A percentile compares a stretch with the other conserved stretches of the same genome.
Conservation (phyloP, 1,140 invertebrate genomes). For the Panulirus ornatus region DNA sequence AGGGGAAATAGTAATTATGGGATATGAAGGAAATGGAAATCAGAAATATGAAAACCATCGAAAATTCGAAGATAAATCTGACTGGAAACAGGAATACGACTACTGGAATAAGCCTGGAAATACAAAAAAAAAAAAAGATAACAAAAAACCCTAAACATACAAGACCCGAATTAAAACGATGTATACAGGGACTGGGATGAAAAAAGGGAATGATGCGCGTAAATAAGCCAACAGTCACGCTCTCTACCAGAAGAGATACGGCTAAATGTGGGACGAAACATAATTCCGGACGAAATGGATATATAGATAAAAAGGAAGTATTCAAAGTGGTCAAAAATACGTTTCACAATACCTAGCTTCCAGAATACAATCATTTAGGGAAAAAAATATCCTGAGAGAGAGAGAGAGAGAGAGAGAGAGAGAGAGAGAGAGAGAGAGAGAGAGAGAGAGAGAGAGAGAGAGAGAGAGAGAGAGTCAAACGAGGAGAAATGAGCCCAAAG, state of each 20-base stretch:
- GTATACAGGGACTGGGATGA: background rate
- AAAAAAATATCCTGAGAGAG: background rate
- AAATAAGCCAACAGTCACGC: too few species aligned
- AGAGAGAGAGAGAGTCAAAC: slow-evolving; percentile 17
- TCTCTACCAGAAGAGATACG: background rate
- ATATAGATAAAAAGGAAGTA: background rate
- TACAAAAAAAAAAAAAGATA: too few species aligned
- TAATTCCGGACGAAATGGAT: background rate
- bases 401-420: slow-evolving; percentile 41
- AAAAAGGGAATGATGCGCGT: too few species aligned
- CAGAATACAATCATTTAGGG: too few species aligned
- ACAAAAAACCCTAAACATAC: background rate
- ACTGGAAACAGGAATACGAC: too few species aligned
- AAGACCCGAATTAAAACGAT: background rate
- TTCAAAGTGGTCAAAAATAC: background rate
- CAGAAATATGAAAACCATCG: background rate
- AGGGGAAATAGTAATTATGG: background rate
- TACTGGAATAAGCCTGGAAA: background rate
- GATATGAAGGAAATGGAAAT: background rate
- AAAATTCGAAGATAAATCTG: background rate
- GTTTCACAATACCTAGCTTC: too few species aligned
- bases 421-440: slow-evolving; percentile 38
- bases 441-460: slow-evolving; percentile 36
- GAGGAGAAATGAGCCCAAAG: too few species aligned
- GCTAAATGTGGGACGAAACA: background rate